Conservation (phyloP, 2,888 invertebrate genomes). For the Apamea sordens region DNA sequence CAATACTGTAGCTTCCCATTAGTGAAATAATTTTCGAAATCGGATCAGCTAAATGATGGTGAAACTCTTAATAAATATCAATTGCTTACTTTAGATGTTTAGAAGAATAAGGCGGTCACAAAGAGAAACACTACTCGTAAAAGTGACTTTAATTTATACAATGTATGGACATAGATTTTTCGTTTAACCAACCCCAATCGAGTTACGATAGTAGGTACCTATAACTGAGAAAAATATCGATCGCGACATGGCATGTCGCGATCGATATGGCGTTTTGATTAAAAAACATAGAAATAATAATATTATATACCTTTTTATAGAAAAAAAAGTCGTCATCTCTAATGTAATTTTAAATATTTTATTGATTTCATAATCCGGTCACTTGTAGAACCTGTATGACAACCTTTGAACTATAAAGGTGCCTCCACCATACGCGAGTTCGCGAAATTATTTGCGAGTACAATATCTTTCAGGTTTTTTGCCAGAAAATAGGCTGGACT, state of each 20-base stretch:
- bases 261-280: constrained; percentile 51
- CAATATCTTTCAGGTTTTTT: neutral
- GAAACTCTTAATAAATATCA: neutral
- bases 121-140: neutral
- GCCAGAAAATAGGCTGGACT: too few species aligned
- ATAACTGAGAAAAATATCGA: constrained; percentile 48
- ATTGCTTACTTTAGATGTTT: neutral
- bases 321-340: constrained; percentile 71
- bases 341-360: constrained; percentile 76
- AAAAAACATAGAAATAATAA: constrained; percentile 49
- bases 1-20: neutral
- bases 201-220: constrained; percentile 43
- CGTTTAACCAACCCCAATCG: constrained; percentile 33
- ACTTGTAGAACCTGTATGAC: constrained; percentile 79
- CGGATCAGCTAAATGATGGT: neutral
- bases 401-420: constrained; percentile 86
- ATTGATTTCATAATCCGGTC: constrained; percentile 76
- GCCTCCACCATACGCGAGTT: constrained; percentile 53
- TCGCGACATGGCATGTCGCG: too few species aligned
- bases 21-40: neutral
- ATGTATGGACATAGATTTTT: neutral
- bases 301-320: constrained; percentile 55
- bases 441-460: constrained; percentile 17
- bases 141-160: neutral
- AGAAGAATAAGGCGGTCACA: neutral